Percentiles rank a stretch among this genome's conserved stretches.
phyloP scores from a whole-genome alignment of 2,888 invertebrate species.

The Chalcis sispes region DNA sequence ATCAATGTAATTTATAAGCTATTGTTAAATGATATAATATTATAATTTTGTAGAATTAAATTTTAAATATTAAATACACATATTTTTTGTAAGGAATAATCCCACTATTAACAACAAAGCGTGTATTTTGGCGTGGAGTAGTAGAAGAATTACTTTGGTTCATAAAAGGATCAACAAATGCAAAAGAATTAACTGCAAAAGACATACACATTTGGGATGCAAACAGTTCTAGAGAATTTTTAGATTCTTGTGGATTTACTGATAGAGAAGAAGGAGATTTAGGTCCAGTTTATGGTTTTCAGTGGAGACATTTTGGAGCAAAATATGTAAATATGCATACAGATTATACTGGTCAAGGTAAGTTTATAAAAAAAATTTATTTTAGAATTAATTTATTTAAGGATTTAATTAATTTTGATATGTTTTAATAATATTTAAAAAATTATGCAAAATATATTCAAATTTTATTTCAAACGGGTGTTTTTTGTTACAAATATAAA shows the following conservation, averaged over 20 bases:
- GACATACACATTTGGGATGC: slow-evolving; percentile 97
- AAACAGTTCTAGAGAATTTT: slow-evolving; percentile 91
- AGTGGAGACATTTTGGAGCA: slow-evolving; percentile 98
- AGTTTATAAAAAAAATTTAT: not conserved
- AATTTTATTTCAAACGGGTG: too few species aligned
- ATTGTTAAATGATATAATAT: too few species aligned
- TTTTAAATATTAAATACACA: slow-evolving; percentile 10
- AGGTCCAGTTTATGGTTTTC: slow-evolving; percentile 98
- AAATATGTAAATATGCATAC: slow-evolving; percentile 88
- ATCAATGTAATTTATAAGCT: not conserved
- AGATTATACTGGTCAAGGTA: slow-evolving; percentile 84
- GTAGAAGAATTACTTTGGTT: slow-evolving; percentile 97
- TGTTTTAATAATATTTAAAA: too few species aligned
- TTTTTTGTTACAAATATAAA: not conserved
- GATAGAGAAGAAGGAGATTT: slow-evolving; percentile 95
- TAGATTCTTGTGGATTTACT: slow-evolving; percentile 90
- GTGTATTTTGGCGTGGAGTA: slow-evolving; percentile 93
- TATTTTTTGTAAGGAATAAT: slow-evolving; percentile 77
- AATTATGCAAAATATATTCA: too few species aligned
- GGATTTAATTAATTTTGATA: not conserved
- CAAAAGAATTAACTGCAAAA: slow-evolving; percentile 86
- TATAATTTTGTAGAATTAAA: not conserved
- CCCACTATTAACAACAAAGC: slow-evolving; percentile 95
- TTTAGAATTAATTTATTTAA: slow-evolving; percentile 1
- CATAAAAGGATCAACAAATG: slow-evolving; percentile 92